A percentile compares a stretch with the other conserved stretches of the same genome.
Evolutionary conservation across 2,113 vertebrate species (phyloP).

Genomic region (Motacilla alba): DNA sequence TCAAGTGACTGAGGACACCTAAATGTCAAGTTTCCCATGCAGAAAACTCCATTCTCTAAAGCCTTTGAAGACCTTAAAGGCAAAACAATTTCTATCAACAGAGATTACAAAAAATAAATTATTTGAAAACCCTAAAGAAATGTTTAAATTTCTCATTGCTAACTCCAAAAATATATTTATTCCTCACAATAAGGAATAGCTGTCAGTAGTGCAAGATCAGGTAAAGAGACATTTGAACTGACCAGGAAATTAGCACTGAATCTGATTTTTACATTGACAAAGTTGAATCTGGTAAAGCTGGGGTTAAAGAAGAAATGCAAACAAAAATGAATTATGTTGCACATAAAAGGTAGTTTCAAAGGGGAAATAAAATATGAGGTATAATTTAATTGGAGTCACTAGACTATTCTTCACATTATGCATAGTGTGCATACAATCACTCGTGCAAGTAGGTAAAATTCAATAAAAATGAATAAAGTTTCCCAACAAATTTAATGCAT

Average conservation of each 20-base stretch:
- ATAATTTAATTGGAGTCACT: constrained; percentile 16
- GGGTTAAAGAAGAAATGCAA: background rate
- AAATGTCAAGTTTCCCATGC: background rate
- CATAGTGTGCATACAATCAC: background rate
- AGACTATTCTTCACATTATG: background rate
- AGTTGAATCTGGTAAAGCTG: background rate
- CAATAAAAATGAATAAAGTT: constrained; percentile 22
- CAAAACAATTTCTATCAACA: background rate
- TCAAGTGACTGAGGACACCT: background rate
- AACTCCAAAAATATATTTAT: background rate
- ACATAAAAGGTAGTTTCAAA: background rate
- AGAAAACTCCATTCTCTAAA: background rate
- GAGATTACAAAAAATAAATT: background rate
- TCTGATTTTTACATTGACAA: background rate
- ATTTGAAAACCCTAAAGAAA: background rate
- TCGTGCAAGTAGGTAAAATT: background rate
- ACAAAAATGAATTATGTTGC: background rate
- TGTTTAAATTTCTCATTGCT: background rate
- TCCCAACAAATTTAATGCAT: background rate
- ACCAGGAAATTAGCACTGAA: background rate
- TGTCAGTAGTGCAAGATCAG: background rate
- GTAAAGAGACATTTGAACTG: background rate
- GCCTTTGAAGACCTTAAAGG: background rate
- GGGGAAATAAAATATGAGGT: background rate
- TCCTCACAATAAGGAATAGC: background rate